Percentiles rank a stretch among this genome's conserved stretches.
phyloP scores from a whole-genome alignment of 64 coral and sea anemone species.

The Hydrozoanthus tunicans region DNA sequence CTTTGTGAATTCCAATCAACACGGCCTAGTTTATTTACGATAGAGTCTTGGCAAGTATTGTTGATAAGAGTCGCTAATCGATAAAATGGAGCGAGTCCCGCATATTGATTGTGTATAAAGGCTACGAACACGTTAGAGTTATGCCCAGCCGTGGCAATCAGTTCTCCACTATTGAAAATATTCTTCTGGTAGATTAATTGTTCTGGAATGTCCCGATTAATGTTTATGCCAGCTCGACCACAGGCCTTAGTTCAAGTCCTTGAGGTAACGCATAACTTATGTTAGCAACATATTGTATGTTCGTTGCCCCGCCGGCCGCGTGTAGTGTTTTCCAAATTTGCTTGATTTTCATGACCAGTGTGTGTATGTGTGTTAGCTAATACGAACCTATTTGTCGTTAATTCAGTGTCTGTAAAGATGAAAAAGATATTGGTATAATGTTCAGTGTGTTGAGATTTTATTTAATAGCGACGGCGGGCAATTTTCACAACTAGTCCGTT shows the following conservation, averaged over 20 bases:
- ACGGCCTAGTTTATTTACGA: not conserved
- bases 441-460: not conserved
- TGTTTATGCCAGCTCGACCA: constrained; percentile 25
- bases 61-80: not conserved
- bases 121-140: not conserved
- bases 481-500: not conserved
- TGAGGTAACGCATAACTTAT: constrained; percentile 7
- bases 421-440: not conserved
- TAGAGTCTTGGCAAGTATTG: not conserved
- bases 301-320: not conserved
- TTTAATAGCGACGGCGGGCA: not conserved
- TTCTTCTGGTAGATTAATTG: constrained; percentile 7
- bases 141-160: not conserved
- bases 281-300: not conserved
- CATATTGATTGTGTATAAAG: not conserved
- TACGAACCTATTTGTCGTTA: not conserved
- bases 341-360: not conserved
- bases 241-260: constrained; percentile 24
- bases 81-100: not conserved
- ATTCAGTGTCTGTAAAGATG: not conserved
- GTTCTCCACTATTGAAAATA: not conserved
- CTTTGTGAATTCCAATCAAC: constrained; percentile 56
- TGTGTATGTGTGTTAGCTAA: not conserved
- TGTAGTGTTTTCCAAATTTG: not conserved
- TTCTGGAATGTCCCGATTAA: constrained; percentile 23